Evolutionary conservation across 1,140 invertebrate genomes (phyloP), one percentile per base, ranked within the genome.

Genomic region (Delia radicum): DNA sequence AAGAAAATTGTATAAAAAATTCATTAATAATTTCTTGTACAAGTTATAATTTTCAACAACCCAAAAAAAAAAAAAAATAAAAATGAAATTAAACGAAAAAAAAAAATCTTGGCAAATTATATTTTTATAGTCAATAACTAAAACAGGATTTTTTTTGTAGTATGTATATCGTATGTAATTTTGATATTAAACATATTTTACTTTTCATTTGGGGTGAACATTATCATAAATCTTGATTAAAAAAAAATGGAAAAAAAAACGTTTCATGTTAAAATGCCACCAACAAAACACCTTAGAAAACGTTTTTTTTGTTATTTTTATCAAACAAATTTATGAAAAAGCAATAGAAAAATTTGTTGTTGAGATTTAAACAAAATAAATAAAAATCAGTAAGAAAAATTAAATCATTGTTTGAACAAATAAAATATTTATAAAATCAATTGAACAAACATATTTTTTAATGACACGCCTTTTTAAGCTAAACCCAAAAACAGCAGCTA

Each of bases 391-490:
- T n/a, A n/a, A 55, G 48, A n/a, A 69, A 69, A 69, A 69, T 33
- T 69, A 69, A 69, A 69, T 69, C 65, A 69, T 69, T 69, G 65
- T 69, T n/a, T 69, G 37, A 69, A 69, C 65, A 69, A 69, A 69
- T 69, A 69, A 69, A 69, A n/a, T 69, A 69, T 69, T 69, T 69
- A 69, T 6, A 69, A 21, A 69, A 21, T 29, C 65, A 69, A 69
- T 69, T 69, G 65, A 69, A 33, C 21, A 69, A 69, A 33, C 29
- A 69, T 21, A n/a, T 55, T 55, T 69, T 69, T 69, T 69, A 69
- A 69, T 69, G 65, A 69, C 65, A 69, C 65, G 65, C 65, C 65
- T 69, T 69, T 69, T 69, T 69, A 31, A 33, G 13, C 31, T 33
- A n/a, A n/a, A n/a, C n/a, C 29, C 29, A 33, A 33, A 37, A 69